Conservation (phyloP, 2,888 invertebrate species). For the Trachelus tabidus region DNA sequence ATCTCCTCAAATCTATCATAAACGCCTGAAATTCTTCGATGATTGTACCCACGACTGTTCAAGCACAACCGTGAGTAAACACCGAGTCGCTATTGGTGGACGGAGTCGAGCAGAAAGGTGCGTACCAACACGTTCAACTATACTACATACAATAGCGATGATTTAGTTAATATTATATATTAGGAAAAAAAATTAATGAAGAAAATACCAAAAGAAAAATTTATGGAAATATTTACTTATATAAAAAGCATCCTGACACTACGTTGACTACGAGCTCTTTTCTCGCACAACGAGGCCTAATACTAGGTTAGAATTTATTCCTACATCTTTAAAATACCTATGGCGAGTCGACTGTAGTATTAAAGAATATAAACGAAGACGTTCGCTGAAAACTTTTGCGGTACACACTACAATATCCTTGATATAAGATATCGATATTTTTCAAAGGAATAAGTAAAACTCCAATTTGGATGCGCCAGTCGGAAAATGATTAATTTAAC, state of each 20-base stretch:
- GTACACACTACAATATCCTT: not conserved
- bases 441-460: not conserved
- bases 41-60: not conserved
- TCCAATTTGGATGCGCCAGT: not conserved
- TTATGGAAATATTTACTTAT: not conserved
- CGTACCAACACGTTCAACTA: not conserved
- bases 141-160: not conserved
- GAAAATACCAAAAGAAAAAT: not conserved
- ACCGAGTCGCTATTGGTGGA: constrained; percentile 29
- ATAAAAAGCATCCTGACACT: not conserved
- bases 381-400: not conserved
- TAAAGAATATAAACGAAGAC: not conserved
- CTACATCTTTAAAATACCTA: not conserved
- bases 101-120: constrained; percentile 47
- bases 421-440: not conserved
- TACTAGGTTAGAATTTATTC: not conserved
- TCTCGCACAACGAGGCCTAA: not conserved
- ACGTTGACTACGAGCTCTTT: not conserved
- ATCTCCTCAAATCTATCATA: not conserved
- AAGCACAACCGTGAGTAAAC: not conserved
- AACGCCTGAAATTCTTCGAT: not conserved
- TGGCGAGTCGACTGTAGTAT: not conserved
- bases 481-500: not conserved
- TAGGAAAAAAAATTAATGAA: not conserved
- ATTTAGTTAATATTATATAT: not conserved